A percentile compares a stretch with the other conserved stretches of the same genome.
These are phyloP conservation scores for Forbesichthys papilliferus DNA, from an alignment of 2,113 vertebrate species.

Conservation along the genomic window DNA sequence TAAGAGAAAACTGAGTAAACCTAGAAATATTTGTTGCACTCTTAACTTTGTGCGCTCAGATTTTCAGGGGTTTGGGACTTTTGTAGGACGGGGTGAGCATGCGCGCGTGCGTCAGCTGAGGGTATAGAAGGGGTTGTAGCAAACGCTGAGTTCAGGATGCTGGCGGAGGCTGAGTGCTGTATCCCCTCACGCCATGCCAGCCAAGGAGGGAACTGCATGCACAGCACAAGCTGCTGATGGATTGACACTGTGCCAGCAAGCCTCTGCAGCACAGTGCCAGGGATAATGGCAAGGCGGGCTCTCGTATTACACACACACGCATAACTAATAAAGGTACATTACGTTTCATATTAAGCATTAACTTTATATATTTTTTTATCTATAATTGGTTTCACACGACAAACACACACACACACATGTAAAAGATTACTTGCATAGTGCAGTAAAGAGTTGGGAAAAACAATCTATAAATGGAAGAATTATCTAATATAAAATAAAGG, in stretches of 20 bases:
- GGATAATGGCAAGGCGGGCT: conserved; percentile 31
- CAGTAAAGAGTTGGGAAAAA: too few relatives aligned
- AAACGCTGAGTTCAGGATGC: conserved; percentile 37
- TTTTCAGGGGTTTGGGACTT: conserved; percentile 23
- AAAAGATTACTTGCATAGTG: too few relatives aligned
- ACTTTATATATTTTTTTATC: background rate
- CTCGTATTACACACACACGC: conserved; percentile 10
- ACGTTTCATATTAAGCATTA: background rate
- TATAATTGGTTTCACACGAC: too few relatives aligned
- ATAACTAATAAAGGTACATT: background rate
- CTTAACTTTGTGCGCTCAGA: too few relatives aligned
- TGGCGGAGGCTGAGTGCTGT: conserved; percentile 43
- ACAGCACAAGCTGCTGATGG: conserved; percentile 71
- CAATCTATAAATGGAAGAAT: too few relatives aligned
- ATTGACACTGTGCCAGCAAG: conserved; percentile 64
- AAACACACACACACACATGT: too few relatives aligned
- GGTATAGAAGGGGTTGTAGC: background rate
- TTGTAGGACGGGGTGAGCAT: background rate
- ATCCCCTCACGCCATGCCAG: conserved; percentile 39
- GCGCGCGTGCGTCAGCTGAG: too few relatives aligned
- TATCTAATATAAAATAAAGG: too few relatives aligned
- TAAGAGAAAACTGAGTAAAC: background rate
- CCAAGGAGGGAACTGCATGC: conserved; percentile 54
- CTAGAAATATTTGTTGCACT: too few relatives aligned
- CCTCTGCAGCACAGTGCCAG: conserved; percentile 42